Evolutionary conservation across 2,113 vertebrate species (phyloP), one percentile per base, ranked within the genome.

Genomic region (Pagrus major): DNA sequence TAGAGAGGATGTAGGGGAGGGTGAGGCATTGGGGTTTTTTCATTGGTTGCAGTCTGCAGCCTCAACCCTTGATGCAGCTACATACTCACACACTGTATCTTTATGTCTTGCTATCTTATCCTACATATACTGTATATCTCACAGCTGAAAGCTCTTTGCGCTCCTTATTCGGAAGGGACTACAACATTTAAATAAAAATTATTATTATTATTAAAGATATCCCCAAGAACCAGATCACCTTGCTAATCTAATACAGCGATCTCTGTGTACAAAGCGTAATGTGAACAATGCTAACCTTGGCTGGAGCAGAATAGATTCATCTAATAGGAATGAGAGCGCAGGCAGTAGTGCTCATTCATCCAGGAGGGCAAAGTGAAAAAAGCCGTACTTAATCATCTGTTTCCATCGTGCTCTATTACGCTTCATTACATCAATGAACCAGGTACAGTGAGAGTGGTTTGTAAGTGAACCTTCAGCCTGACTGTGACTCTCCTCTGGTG

Each of bases 341-440:
- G 14, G 21, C 42, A 11, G 5, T 21, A 42, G 9, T 31, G 8
- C 4, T 58, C 31, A 9, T 16, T 27, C 52, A 64, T 49, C 14
- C 51, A 37, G 44, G 14, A 18, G 33, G 41, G 5, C 31, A 49
- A 49, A 21, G 14, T 67, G 14, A 67, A 23, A 59, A 33, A 20
- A n/a, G n/a, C n/a, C 23, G 2, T 16, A 31, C 47, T 64, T 23
- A 23, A 81, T 71, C 59, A 61, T 67, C 71, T 72, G 72, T 44
- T 54, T 69, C 66, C 35, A 31, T 12, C 59, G 1, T 9, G 51
- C 21, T 51, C 66, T 61, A 23, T 64, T 27, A 29, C 6, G 59
- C 29, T 15, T 79, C 42, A 78, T 76, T 35, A 35, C n/a, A 27
- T 72, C 44, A 27, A 25, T 58, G 69, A 33, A 2, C 9, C 10